These are phyloP conservation scores for Pao palembangensis DNA, from an alignment of 2,113 vertebrate species.

Conservation along the genomic window DNA sequence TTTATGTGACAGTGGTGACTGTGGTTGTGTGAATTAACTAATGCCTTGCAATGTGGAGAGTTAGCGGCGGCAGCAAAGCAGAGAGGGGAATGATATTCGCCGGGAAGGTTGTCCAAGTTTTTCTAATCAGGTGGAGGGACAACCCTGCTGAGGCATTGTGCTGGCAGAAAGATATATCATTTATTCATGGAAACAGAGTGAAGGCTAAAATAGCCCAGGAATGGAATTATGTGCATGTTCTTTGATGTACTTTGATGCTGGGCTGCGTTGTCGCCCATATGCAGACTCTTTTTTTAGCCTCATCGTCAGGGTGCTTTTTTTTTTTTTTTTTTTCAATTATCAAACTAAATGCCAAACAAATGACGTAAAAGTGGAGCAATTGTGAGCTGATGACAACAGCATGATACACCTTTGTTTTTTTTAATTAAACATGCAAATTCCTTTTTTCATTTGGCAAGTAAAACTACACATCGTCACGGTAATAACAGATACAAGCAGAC, in stretches of 20 bases:
- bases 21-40: constrained; percentile 5
- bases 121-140: constrained; percentile 42
- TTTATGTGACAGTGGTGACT: background rate
- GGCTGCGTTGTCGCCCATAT: background rate
- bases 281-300: background rate
- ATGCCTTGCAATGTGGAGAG: constrained; percentile 1
- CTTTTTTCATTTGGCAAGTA: too few species aligned
- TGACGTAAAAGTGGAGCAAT: too few species aligned
- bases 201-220: constrained; percentile 26
- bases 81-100: constrained; percentile 16
- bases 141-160: constrained; percentile 29
- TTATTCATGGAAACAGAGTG: constrained; percentile 31
- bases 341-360: too few species aligned
- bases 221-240: constrained; percentile 1
- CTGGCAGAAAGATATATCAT: constrained; percentile 21
- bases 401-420: too few species aligned
- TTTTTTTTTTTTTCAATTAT: too few species aligned
- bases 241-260: background rate
- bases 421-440: too few species aligned
- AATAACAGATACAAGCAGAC: too few species aligned
- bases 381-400: too few species aligned
- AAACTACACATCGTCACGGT: too few species aligned
- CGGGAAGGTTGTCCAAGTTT: constrained; percentile 33
- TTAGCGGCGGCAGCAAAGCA: constrained; percentile 22
- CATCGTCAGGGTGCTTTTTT: too few species aligned